These are phyloP conservation scores for Agelas oroides DNA, from an alignment of 37 sponge, comb jelly and placozoan genomes.

Conservation along the genomic window DNA sequence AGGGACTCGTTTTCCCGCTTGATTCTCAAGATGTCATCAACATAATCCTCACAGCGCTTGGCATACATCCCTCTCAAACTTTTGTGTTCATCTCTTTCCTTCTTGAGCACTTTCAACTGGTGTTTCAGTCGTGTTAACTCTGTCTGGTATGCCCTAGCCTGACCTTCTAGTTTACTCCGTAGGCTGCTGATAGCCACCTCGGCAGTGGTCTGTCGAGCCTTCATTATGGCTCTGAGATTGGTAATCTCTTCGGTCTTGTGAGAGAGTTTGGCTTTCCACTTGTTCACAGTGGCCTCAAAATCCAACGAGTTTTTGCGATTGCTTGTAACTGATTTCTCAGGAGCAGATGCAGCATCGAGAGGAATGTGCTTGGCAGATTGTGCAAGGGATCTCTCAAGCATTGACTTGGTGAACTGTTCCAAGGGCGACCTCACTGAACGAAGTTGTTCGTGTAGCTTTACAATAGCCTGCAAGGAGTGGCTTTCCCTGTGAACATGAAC, in stretches of 20 bases:
- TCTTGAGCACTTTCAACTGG: constrained; percentile 63
- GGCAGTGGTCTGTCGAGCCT: constrained; percentile 67
- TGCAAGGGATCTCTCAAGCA: constrained; percentile 57
- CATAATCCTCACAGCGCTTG: constrained; percentile 68
- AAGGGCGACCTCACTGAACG: constrained; percentile 55
- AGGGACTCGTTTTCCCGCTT: constrained; percentile 41
- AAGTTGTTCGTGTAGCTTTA: constrained; percentile 54
- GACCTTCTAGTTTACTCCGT: constrained; percentile 74
- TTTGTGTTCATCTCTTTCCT: constrained; percentile 57
- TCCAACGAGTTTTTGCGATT: constrained; percentile 19
- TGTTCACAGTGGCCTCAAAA: constrained; percentile 46
- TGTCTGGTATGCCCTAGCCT: constrained; percentile 58
- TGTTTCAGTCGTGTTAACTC: constrained; percentile 62
- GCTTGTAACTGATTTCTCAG: background rate
- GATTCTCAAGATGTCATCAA: constrained; percentile 49
- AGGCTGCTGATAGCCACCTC: constrained; percentile 77
- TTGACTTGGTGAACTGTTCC: constrained; percentile 68
- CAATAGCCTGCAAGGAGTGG: constrained; percentile 40
- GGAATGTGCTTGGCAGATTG: constrained; percentile 37
- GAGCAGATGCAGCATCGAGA: background rate
- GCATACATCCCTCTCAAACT: constrained; percentile 57
- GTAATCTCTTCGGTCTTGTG: constrained; percentile 69
- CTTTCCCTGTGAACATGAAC: constrained; percentile 64
- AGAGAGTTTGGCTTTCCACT: constrained; percentile 50
- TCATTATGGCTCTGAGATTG: constrained; percentile 77